phyloP scores from a whole-genome alignment of 1,140 invertebrate species.

The Nasonia longicornis region DNA sequence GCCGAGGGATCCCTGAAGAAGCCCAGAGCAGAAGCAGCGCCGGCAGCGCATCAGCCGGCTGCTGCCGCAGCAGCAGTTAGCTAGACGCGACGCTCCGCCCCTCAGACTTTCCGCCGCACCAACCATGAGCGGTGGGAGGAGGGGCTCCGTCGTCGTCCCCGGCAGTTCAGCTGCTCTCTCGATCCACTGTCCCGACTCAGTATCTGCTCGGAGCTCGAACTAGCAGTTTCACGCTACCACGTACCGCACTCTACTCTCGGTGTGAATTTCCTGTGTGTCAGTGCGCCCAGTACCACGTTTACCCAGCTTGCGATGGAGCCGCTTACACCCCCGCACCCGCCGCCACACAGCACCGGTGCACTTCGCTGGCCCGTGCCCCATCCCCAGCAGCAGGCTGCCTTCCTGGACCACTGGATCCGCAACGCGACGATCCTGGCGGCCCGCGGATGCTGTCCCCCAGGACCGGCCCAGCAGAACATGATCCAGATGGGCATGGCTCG shows the following conservation, averaged over 20 bases:
- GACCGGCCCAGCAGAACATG: slow-evolving; percentile 55
- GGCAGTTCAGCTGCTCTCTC: not conserved
- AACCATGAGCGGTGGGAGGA: slow-evolving; percentile 28
- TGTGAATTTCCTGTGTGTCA: too few species aligned
- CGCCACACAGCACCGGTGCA: slow-evolving; percentile 65
- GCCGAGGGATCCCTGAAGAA: slow-evolving; percentile 13
- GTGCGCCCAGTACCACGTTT: too few species aligned
- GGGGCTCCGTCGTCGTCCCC: not conserved
- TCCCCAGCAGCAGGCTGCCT: slow-evolving; percentile 60
- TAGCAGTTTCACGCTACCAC: not conserved
- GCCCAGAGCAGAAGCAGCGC: slow-evolving; percentile 5
- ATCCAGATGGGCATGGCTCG: slow-evolving; percentile 52
- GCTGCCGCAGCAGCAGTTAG: slow-evolving; percentile 24
- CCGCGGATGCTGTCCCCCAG: slow-evolving; percentile 57
- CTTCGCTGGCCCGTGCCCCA: slow-evolving; percentile 27
- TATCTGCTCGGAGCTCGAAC: slow-evolving; percentile 20
- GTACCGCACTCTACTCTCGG: too few species aligned
- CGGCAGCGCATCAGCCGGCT: not conserved
- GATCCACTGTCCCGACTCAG: slow-evolving; percentile 12
- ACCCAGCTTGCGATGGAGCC: slow-evolving; percentile 55
- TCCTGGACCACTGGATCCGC: slow-evolving; percentile 80
- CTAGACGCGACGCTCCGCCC: slow-evolving; percentile 38
- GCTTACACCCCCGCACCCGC: slow-evolving; percentile 79
- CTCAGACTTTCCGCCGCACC: not conserved
- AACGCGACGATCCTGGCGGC: slow-evolving; percentile 73